A percentile compares a stretch with the other conserved stretches of the same genome.
Evolutionary conservation across 2,888 invertebrate genomes (phyloP).

Genomic region (Philaethria dido): DNA sequence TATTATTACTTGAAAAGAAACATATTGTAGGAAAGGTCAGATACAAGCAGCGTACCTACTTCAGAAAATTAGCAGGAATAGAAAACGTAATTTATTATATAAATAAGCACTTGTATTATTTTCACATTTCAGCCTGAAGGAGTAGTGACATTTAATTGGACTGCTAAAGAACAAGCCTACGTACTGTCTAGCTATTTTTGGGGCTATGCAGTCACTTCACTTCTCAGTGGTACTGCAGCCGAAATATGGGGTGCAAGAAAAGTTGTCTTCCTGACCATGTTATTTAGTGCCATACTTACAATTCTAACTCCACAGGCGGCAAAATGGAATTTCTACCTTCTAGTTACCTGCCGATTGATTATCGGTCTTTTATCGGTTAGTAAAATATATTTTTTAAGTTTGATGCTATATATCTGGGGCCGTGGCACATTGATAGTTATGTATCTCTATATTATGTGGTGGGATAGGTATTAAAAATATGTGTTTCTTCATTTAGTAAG

Average conservation of each 20-base stretch:
- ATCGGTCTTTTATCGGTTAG: constrained; percentile 86
- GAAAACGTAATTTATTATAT: neutral
- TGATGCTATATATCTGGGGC: neutral
- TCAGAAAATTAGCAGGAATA: too few species aligned
- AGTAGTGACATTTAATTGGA: constrained; percentile 81
- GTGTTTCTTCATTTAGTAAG: too few species aligned
- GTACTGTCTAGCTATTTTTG: constrained; percentile 84
- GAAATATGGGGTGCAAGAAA: constrained; percentile 86
- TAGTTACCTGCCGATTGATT: constrained; percentile 83
- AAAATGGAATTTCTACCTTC: constrained; percentile 79
- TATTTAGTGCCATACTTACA: constrained; percentile 82
- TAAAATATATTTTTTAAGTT: constrained; percentile 35
- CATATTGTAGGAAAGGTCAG: too few species aligned
- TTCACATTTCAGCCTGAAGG: constrained; percentile 64
- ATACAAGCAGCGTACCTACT: too few species aligned
- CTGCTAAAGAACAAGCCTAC: constrained; percentile 84
- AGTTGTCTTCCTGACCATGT: constrained; percentile 83
- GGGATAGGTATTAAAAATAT: too few species aligned
- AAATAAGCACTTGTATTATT: neutral
- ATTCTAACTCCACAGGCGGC: constrained; percentile 86
- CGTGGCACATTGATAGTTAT: neutral
- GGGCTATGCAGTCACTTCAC: constrained; percentile 85
- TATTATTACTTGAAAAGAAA: too few species aligned
- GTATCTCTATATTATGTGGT: neutral
- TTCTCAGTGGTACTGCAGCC: constrained; percentile 86